These are phyloP conservation scores for Neelides folsomi DNA, from an alignment of 2,888 invertebrate genomes.

Conservation along the genomic window DNA sequence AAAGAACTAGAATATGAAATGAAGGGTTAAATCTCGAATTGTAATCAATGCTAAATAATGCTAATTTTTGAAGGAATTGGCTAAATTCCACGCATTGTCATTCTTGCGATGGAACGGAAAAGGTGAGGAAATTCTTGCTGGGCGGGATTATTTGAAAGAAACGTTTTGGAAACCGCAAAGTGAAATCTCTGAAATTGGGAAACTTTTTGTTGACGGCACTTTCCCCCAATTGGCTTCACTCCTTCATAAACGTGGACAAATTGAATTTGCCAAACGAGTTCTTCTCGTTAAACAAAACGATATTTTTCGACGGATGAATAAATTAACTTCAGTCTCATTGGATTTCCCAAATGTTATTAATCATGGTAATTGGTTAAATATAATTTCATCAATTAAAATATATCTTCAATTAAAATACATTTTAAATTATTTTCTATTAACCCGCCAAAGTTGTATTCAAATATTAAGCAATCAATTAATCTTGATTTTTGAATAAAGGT, in stretches of 20 bases:
- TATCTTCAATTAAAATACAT: too few relatives aligned
- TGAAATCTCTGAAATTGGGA: neutral
- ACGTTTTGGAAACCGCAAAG: neutral
- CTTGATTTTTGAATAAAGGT: too few relatives aligned
- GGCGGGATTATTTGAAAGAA: neutral
- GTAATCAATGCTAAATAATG: too few relatives aligned
- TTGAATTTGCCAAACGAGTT: neutral
- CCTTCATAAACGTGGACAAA: neutral
- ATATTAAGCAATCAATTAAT: too few relatives aligned
- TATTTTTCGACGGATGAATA: neutral
- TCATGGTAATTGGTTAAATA: too few relatives aligned
- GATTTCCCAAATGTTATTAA: neutral
- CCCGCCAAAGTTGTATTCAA: too few relatives aligned
- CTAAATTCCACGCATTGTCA: slow-evolving; percentile 4
- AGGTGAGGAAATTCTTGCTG: neutral
- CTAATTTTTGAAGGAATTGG: slow-evolving; percentile 5
- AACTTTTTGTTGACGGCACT: neutral
- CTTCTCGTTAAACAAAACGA: neutral
- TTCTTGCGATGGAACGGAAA: slow-evolving; percentile 5
- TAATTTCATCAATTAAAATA: too few relatives aligned
- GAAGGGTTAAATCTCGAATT: too few relatives aligned
- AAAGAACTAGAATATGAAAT: too few relatives aligned
- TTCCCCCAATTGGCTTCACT: slow-evolving; percentile 1
- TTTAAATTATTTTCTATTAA: too few relatives aligned
- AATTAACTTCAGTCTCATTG: neutral